Conservation (phyloP, 2,113 vertebrate species). For the Willisornis vidua region DNA sequence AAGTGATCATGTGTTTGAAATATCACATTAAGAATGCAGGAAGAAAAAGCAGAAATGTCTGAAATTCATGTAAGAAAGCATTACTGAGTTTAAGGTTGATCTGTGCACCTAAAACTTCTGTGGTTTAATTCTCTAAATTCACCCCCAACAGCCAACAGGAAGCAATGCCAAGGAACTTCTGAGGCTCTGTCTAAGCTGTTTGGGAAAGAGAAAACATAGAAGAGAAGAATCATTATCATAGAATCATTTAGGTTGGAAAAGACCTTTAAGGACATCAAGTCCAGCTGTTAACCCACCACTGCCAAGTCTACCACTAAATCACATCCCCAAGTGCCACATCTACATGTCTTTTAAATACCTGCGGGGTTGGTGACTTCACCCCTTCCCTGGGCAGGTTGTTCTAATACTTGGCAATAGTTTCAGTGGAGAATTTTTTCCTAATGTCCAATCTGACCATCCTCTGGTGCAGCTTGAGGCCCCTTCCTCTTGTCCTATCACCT, state of each 20-base stretch:
- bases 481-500: not conserved
- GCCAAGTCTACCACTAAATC: not conserved
- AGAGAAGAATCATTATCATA: not conserved
- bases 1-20: not conserved
- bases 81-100: not conserved
- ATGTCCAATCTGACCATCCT: not conserved
- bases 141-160: too few relatives aligned
- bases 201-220: not conserved
- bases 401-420: not conserved
- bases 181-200: not conserved
- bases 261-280: not conserved
- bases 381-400: not conserved
- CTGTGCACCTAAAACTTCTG: not conserved
- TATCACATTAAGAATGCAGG: not conserved
- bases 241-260: not conserved
- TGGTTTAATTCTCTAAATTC: not conserved
- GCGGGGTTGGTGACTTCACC: not conserved
- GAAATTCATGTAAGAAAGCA: not conserved
- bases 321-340: not conserved
- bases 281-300: not conserved
- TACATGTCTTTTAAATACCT: accelerated
- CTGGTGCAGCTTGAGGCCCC: not conserved
- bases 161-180: not conserved
- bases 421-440: not conserved
- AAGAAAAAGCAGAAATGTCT: not conserved